These are phyloP conservation scores for Temnothorax unifasciatus DNA, from an alignment of 2,888 invertebrate genomes.

Conservation along the genomic window DNA sequence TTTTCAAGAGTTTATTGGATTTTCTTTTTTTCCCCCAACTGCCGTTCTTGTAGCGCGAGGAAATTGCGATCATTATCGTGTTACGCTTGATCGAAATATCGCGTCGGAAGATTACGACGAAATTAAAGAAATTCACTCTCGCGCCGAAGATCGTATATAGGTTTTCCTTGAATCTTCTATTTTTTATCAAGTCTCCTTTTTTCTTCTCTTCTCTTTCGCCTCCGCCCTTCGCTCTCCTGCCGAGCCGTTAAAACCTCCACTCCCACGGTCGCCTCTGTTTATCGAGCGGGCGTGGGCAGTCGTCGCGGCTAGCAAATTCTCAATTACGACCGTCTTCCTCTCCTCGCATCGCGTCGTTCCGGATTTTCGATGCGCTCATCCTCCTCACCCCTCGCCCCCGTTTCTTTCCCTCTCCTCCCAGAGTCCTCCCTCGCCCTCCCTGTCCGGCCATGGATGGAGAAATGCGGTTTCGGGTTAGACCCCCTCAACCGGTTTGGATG, in stretches of 20 bases:
- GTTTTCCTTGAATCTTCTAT: constrained; percentile 12
- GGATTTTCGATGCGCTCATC: constrained; percentile 51
- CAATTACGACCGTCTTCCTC: constrained; percentile 59
- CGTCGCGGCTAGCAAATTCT: constrained; percentile 52
- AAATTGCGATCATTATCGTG: background rate
- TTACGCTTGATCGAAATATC: background rate
- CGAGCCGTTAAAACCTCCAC: constrained; percentile 58
- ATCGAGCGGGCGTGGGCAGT: constrained; percentile 74
- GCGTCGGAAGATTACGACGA: background rate
- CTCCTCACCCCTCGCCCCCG: background rate
- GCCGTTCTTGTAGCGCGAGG: background rate
- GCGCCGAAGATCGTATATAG: background rate
- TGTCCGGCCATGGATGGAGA: constrained; percentile 26
- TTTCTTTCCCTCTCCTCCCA: background rate
- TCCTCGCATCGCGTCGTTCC: constrained; percentile 36
- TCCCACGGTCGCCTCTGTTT: constrained; percentile 70
- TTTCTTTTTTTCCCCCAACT: background rate
- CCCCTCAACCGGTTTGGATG: constrained; percentile 54
- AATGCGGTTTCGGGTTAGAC: constrained; percentile 50
- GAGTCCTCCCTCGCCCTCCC: background rate
- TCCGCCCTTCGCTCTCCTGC: constrained; percentile 54
- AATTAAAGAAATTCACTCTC: background rate
- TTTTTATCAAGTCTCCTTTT: background rate
- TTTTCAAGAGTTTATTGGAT: background rate
- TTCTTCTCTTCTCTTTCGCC: constrained; percentile 26